Evolutionary conservation across 2,888 invertebrate genomes (phyloP), one percentile per base, ranked within the genome.

Genomic region (Glaucopsyche alexis): DNA sequence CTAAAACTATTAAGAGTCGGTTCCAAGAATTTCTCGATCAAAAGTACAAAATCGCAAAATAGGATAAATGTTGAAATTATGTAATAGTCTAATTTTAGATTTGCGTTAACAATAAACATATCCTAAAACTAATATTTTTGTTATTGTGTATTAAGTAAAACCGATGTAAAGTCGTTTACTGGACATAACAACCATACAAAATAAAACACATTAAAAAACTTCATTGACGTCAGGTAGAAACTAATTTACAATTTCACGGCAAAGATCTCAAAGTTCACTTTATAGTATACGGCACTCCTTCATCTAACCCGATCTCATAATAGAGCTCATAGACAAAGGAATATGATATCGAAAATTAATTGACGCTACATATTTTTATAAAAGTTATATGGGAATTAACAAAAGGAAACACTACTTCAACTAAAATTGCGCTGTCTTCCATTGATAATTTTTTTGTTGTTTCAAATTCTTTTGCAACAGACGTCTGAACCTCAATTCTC

Each of bases 211-310:
- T 19, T 14, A 69, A 49, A 72, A 72, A 72, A 40, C 40, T 38
- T 13, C 14, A 52, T 50, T 72, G 66, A 72, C 72, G 72, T 72
- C 72, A 66, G 42, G 14, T 42, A 66, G 42, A 50, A 65, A 66
- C 66, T 65, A 72, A 72, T 72, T 72, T 66, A 50, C 66, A 72
- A 72, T 72, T 72, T 72, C 72, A 72, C 72, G 72, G 38, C 50
- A 52, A 42, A 5, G 40, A 66, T 50, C 49, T 42, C 45, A n/a
- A 14, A 64, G 19, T 29, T 55, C 19, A 47, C 50, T 13, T 40
- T 52, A 40, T 14, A 52, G 19, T 42, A 71, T 29, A 45, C 50
- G 52, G 42, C 52, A 52, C 69, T 29, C 69, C 69, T 69, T 47
- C 14, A 69, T 60, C 29, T 60, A 60, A 14, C 60, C 13, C 29